These are phyloP conservation scores for Sebastiscus albofasciatus DNA, from an alignment of 2,797 vertebrate species.

Conservation along the genomic window DNA sequence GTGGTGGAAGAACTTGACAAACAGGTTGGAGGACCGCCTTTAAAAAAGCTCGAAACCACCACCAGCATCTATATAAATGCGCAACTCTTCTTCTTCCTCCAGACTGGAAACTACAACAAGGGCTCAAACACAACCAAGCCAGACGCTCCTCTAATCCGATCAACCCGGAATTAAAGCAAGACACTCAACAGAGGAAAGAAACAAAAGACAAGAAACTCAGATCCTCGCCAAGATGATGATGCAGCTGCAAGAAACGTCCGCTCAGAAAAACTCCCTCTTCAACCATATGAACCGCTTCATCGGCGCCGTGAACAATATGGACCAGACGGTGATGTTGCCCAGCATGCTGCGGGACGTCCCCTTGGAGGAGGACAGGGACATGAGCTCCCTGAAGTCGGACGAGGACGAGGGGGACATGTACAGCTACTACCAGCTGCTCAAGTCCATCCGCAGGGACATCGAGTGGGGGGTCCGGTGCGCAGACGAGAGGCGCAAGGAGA, in stretches of 20 bases:
- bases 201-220: background rate
- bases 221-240: slow-evolving; percentile 86
- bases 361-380: slow-evolving; percentile 85
- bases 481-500: slow-evolving; percentile 81
- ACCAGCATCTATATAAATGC: slow-evolving; percentile 27
- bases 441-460: slow-evolving; percentile 95
- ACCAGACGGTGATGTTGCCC: slow-evolving; percentile 97
- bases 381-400: slow-evolving; percentile 72
- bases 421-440: slow-evolving; percentile 94
- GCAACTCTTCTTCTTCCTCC: background rate
- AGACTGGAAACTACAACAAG: slow-evolving; percentile 9
- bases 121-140: background rate
- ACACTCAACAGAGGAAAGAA: background rate
- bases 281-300: slow-evolving; percentile 97
- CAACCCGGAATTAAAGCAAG: slow-evolving; percentile 43
- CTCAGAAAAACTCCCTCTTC: slow-evolving; percentile 94
- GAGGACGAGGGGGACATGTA: slow-evolving; percentile 91
- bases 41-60: slow-evolving; percentile 1
- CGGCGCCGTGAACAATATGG: slow-evolving; percentile 98
- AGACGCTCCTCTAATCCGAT: slow-evolving; percentile 50
- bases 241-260: slow-evolving; percentile 89
- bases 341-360: slow-evolving; percentile 95
- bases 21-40: slow-evolving; percentile 74
- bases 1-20: slow-evolving; percentile 53
- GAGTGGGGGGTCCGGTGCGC: slow-evolving; percentile 92